Base-by-base conservation (phyloP, 2,113 vertebrate genomes). In the western clawed frog (Xenopus tropicalis) region DNA sequence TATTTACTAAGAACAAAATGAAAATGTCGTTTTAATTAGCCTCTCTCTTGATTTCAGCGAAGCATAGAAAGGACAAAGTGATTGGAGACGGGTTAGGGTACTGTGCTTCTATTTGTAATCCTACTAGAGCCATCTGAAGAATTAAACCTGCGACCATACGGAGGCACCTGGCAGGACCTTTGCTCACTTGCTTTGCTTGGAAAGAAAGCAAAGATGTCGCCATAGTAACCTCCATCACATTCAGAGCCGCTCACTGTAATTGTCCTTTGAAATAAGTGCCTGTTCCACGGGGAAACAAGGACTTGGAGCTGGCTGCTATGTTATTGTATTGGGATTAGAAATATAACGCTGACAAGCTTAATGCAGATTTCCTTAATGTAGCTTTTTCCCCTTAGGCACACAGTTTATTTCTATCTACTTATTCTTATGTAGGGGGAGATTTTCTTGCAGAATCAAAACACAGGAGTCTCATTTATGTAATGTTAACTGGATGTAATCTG, bases 201-300 rank as follows among this genome's bases (percentile, higher is more conserved):
- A 74, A 48, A 23, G 1, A 79, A 79, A 83, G 73, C 78, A 20
- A 1, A 21, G 78, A 58, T 44, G 78, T 84, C 57, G 44, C 83
- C 83, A 81, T 85, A 64, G 86, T 79, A 87, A 88, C 78, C 81
- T 74, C 77, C 4, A 68, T 9, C 48, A 72, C 54, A 22, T 57
- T 63, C 25, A 22, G 19, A 43, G 51, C 44, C 24, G 43, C 61
- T 72, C 25, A 16, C 65, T 61, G 20, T 66, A 66, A 66, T 58
- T 74, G 72, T 68, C 44, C 72, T 22, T 25, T 37, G 59, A 48
- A 46, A 61, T 58, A 46, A 59, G 24, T 17, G 19, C 54, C 7
- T 37, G 61, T 22, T 65, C 20, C 70, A 65, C n/a, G 19, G 54
- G 25, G n/a, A 58, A 44, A 56, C 16, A 62, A 44, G 29, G 22